Evolutionary conservation across 30 jellyfish, hydroid and myxozoan genomes (phyloP).

Genomic region (Mastigias papua): DNA sequence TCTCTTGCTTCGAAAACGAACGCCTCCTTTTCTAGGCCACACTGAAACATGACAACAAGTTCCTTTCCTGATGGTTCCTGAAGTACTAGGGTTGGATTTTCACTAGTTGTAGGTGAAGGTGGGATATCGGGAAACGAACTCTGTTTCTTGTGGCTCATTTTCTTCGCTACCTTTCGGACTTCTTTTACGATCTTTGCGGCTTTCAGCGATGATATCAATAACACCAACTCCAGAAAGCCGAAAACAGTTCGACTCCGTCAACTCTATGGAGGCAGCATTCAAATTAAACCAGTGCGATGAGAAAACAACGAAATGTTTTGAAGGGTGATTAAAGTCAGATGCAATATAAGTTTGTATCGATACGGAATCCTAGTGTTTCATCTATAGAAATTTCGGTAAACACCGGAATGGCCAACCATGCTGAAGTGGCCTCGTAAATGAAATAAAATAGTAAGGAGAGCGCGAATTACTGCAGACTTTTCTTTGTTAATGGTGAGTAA

Average conservation of each 20-base stretch:
- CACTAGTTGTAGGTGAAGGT: slow-evolving; percentile 47
- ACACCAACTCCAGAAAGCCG: background rate
- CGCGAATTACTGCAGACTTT: background rate
- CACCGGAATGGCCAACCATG: slow-evolving; percentile 39
- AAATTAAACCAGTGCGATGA: background rate
- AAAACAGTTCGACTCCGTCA: background rate
- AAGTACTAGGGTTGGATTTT: slow-evolving; percentile 48
- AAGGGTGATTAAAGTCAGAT: background rate
- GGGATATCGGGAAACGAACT: slow-evolving; percentile 64
- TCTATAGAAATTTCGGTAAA: background rate
- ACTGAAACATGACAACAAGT: slow-evolving; percentile 81
- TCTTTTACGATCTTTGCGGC: background rate
- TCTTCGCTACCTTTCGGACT: background rate
- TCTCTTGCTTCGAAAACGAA: slow-evolving; percentile 88
- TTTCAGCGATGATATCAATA: background rate
- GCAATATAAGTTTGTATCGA: background rate
- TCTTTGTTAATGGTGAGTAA: background rate
- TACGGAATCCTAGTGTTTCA: background rate
- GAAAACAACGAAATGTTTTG: background rate
- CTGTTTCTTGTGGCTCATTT: slow-evolving; percentile 61
- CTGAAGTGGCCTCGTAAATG: slow-evolving; percentile 55
- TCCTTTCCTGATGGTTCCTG: slow-evolving; percentile 71
- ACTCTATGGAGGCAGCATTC: slow-evolving; percentile 8
- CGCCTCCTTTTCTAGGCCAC: slow-evolving; percentile 97
- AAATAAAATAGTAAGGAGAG: background rate